A percentile compares a stretch with the other conserved stretches of the same genome.
Conservation (phyloP, 1,140 invertebrate species). For the Drosophila kanapiae region DNA sequence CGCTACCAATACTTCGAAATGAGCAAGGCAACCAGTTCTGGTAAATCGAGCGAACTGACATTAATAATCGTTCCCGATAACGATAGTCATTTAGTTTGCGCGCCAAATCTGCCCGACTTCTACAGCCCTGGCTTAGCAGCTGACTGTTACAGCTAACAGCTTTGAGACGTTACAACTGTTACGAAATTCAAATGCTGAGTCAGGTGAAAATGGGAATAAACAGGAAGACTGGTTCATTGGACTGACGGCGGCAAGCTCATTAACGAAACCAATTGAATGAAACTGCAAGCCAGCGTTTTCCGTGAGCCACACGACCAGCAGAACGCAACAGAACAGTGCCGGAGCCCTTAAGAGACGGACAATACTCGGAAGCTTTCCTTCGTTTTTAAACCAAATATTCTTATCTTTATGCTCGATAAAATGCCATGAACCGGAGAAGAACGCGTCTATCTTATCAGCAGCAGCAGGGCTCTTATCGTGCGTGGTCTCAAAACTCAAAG, state of each 20-base stretch:
- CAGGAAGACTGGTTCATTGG: slow-evolving; percentile 43
- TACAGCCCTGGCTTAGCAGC: slow-evolving; percentile 5
- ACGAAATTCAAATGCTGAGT: slow-evolving; percentile 42
- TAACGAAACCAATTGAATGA: slow-evolving; percentile 58
- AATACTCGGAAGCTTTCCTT: neutral
- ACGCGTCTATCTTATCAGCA: slow-evolving; percentile 36
- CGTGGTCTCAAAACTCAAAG: slow-evolving; percentile 5
- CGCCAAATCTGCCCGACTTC: neutral
- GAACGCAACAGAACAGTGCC: slow-evolving; percentile 15
- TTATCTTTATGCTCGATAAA: slow-evolving; percentile 9
- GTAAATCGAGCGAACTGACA: neutral
- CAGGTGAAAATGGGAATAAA: slow-evolving; percentile 31
- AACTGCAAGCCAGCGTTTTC: slow-evolving; percentile 46
- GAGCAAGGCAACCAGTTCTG: neutral
- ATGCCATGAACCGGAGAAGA: slow-evolving; percentile 11
- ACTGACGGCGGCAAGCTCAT: slow-evolving; percentile 32
- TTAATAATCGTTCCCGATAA: neutral
- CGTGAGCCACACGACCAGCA: slow-evolving; percentile 9
- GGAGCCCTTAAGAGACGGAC: slow-evolving; percentile 2
- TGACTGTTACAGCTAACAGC: neutral
- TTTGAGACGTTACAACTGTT: slow-evolving; percentile 12
- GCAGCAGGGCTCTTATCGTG: slow-evolving; percentile 37
- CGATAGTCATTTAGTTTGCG: neutral
- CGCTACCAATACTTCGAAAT: neutral
- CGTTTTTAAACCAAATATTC: slow-evolving; percentile 7